These are phyloP conservation scores for Drosophila merina DNA, from an alignment of 2,888 invertebrate genomes.

Conservation along the genomic window DNA sequence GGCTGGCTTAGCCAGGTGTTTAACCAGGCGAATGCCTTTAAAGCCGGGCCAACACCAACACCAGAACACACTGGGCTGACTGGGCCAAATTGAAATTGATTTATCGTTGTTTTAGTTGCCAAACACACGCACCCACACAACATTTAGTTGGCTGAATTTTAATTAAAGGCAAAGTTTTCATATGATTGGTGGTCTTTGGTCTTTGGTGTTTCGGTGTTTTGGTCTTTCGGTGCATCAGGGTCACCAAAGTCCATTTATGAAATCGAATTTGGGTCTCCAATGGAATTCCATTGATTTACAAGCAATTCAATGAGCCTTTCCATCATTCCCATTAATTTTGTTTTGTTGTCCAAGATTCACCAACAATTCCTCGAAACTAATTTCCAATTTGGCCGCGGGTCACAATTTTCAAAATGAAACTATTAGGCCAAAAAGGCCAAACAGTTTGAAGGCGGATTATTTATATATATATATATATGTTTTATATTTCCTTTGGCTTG, in stretches of 20 bases:
- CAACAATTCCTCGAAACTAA: conserved; percentile 24
- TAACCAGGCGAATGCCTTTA: conserved; percentile 7
- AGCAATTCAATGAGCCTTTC: background rate
- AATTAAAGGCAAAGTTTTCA: conserved; percentile 29
- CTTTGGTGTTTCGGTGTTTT: background rate
- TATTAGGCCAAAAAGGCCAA: conserved; percentile 2
- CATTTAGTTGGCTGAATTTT: conserved; percentile 23
- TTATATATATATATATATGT: background rate
- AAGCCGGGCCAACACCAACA: background rate
- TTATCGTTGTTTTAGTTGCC: conserved; percentile 25
- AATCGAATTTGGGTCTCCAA: background rate
- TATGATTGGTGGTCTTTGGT: conserved; percentile 13
- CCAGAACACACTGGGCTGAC: background rate
- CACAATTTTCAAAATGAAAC: conserved; percentile 34
- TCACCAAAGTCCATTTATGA: conserved; percentile 2
- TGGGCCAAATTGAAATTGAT: conserved; percentile 21
- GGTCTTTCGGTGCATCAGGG: background rate
- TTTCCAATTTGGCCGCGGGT: conserved; percentile 45
- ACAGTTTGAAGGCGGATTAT: background rate
- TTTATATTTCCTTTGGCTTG: background rate
- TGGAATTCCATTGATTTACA: conserved; percentile 25
- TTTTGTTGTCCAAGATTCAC: background rate
- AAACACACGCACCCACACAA: background rate
- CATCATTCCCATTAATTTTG: conserved; percentile 34
- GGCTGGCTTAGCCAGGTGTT: conserved; percentile 13